A percentile compares a stretch with the other conserved stretches of the same genome.
phyloP scores from a whole-genome alignment of 2,797 vertebrate genomes.

The Triplophysa bombifrons region DNA sequence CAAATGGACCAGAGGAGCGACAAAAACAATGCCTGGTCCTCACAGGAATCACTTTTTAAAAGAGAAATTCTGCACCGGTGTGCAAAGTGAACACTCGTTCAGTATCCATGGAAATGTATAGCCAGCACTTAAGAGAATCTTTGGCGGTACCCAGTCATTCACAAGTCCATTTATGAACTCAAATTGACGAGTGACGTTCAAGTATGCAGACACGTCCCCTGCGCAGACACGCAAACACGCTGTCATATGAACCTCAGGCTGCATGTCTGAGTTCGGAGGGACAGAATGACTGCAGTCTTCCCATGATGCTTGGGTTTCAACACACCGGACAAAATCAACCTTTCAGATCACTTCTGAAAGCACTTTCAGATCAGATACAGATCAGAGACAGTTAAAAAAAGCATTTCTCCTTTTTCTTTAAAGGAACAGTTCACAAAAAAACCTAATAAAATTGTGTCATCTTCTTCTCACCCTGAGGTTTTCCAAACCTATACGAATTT shows the following conservation, averaged over 20 bases:
- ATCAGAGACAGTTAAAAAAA: too few relatives aligned
- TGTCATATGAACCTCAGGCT: slow-evolving; percentile 6
- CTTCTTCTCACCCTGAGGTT: too few relatives aligned
- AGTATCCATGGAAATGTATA: background rate
- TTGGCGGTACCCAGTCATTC: background rate
- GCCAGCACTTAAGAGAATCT: slow-evolving; percentile 10
- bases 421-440: too few relatives aligned
- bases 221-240: background rate
- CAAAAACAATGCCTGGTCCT: background rate
- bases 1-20: background rate
- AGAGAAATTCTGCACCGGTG: background rate
- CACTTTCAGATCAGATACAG: background rate
- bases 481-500: too few relatives aligned
- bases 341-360: background rate
- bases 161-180: background rate
- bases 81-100: background rate
- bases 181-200: background rate
- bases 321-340: background rate
- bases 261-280: slow-evolving; percentile 11
- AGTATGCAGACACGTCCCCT: background rate
- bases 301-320: slow-evolving; percentile 25
- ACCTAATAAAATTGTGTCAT: too few relatives aligned
- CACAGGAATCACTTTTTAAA: background rate
- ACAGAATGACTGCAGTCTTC: background rate
- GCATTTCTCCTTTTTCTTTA: too few relatives aligned